Evolutionary conservation across 92 coral and sea anemone species (phyloP).

Genomic region (Anthopleura xanthogrammica): DNA sequence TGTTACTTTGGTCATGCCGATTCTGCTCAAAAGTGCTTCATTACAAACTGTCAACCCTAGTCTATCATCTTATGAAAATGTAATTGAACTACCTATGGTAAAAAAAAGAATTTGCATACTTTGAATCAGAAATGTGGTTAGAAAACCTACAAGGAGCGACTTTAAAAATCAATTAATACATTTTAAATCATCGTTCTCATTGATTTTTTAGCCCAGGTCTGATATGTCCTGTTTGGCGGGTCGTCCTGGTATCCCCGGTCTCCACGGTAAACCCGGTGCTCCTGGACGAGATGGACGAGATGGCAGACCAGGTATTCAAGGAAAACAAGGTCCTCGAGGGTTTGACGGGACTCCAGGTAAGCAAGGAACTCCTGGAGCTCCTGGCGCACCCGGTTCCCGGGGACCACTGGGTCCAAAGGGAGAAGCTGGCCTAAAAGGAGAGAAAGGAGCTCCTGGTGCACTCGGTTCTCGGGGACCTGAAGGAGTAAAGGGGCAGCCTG

Average conservation of each 20-base stretch:
- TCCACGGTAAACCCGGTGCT: no score
- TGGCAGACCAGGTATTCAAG: slow-evolving; percentile 31
- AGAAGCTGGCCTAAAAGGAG: background rate
- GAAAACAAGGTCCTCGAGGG: slow-evolving; percentile 28
- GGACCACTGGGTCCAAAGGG: slow-evolving; percentile 26
- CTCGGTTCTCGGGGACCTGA: background rate
- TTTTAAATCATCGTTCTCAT: no score
- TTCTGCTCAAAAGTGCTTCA: no score
- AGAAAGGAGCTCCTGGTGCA: slow-evolving; percentile 28
- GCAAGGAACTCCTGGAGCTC: slow-evolving; percentile 30
- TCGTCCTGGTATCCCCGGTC: slow-evolving; percentile 11
- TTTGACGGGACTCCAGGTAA: slow-evolving; percentile 32
- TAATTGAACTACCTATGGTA: no score
- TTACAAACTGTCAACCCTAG: no score
- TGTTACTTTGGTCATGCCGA: no score
- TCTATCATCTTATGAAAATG: no score
- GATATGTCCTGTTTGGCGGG: background rate
- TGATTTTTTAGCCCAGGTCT: background rate
- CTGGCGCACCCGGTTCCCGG: slow-evolving; percentile 30
- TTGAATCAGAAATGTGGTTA: no score
- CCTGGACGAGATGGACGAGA: background rate
- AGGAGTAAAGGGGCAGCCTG: background rate
- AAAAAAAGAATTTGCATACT: no score
- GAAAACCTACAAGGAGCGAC: no score
- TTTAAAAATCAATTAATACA: no score